phyloP scores from a whole-genome alignment of 2,797 vertebrate genomes.

The Rhynchotus rufescens region DNA sequence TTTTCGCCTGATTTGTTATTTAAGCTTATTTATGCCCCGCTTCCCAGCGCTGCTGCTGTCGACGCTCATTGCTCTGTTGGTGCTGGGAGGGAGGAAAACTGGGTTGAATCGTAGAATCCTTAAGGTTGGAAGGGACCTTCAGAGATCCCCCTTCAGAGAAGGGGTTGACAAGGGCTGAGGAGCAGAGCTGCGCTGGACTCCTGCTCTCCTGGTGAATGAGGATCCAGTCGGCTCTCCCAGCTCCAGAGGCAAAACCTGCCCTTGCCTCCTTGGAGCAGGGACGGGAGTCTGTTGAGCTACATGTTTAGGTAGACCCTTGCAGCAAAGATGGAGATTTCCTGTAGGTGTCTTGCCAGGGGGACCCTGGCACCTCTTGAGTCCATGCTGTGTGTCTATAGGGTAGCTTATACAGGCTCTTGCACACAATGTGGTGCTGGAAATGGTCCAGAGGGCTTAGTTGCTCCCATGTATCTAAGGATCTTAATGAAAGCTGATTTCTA shows the following conservation, averaged over 20 bases:
- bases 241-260: neutral
- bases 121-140: too few species aligned
- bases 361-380: neutral
- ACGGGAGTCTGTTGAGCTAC: neutral
- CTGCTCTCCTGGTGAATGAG: neutral
- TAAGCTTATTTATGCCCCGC: neutral
- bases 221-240: neutral
- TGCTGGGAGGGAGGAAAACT: neutral
- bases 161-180: neutral
- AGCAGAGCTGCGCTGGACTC: neutral
- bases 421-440: accelerated
- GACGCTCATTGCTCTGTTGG: neutral
- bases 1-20: neutral
- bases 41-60: slow-evolving; percentile 20
- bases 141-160: too few species aligned
- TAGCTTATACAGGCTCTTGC: accelerated
- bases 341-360: accelerated
- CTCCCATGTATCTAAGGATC: neutral
- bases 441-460: neutral
- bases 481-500: neutral
- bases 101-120: neutral
- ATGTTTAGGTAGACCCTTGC: neutral
- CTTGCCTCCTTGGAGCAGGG: neutral
- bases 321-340: neutral
- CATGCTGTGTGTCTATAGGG: neutral